Conservation (phyloP, 2,113 vertebrate species). For the Vanacampus margaritifer region DNA sequence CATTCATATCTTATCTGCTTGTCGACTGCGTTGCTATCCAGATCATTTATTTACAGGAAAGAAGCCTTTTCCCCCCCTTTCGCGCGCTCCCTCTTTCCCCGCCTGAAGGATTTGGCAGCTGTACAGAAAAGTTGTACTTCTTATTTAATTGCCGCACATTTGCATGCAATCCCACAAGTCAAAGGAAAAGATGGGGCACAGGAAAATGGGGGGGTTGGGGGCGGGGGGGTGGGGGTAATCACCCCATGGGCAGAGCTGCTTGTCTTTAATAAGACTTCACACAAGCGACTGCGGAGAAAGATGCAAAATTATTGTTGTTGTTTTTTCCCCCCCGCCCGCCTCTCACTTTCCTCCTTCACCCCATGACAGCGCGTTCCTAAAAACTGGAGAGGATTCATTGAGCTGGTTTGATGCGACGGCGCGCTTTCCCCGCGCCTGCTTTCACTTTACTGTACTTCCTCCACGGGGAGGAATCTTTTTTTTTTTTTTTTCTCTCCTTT, state of each 20-base stretch:
- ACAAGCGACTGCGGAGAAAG: conserved; percentile 45
- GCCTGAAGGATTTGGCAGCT: conserved; percentile 51
- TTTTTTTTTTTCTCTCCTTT: conserved; percentile 26
- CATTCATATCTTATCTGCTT: background rate
- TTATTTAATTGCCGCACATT: conserved; percentile 64
- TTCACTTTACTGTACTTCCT: conserved; percentile 50
- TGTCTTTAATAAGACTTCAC: conserved; percentile 62
- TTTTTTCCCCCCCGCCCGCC: background rate
- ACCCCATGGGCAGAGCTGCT: conserved; percentile 48
- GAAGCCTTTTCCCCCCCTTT: conserved; percentile 1
- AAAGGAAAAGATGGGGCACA: conserved; percentile 47
- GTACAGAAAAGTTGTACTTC: conserved; percentile 52
- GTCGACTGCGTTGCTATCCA: conserved; percentile 34
- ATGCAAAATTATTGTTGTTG: conserved; percentile 39
- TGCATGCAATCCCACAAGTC: conserved; percentile 62
- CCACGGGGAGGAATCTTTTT: conserved; percentile 41
- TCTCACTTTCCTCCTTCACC: conserved; percentile 4
- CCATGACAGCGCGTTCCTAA: conserved; percentile 28
- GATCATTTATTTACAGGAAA: conserved; percentile 48
- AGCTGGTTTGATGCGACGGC: conserved; percentile 33
- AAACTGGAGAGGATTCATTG: conserved; percentile 30
- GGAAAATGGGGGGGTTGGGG: conserved; percentile 24
- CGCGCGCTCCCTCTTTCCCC: background rate
- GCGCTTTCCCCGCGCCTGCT: conserved; percentile 31
- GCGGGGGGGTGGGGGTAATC: conserved; percentile 34